Base-by-base conservation (phyloP, 2,888 invertebrate species). In the Rapana venosa region DNA sequence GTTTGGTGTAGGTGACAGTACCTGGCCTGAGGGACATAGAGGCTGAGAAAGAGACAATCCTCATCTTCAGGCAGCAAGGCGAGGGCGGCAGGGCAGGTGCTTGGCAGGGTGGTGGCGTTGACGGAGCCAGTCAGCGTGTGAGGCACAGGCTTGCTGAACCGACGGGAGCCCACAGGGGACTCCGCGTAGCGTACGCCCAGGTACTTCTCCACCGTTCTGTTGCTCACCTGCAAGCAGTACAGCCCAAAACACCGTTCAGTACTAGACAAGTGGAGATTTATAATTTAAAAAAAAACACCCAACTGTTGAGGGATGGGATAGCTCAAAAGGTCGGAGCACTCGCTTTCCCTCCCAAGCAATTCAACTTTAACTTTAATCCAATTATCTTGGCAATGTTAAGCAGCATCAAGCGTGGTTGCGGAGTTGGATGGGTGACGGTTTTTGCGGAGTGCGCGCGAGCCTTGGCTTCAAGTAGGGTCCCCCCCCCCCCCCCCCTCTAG, bases 41-140 rank as follows among this genome's bases (percentile, higher is more conserved):
- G 26, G 83, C 26, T 47, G 83, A 83, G 83, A 13, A 83, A 83
- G 47, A 83, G 83, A 13, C 83, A 83, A 47, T 83, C 83, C n/a
- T 83, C 83, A 30, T 56, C 47, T 26, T 47, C 26, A 47, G 83
- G 47, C 26, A 47, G 83, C 47, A 47, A 26, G 83, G 11, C 5
- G 32, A 83, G 0, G 17, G 1, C 8, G 22, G 47, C 83, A 0
- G 47, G 47, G 15, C 83, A 83, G 83, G 26, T 22, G 83, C 11
- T 5, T 22, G 26, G 1, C 22, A 47, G 30, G 47, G 22, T 36
- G 11, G 83, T 47, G 83, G 83, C 83, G 47, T 83, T 83, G 22
- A 83, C 35, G n/a, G 17, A 22, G 17, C 30, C 87, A 0, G 36
- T 5, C 35, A n/a, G 13, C 0, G 36, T 5, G 8, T n/a, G n/a